Conservation (phyloP, 2,797 vertebrate species). For the Eptatretus atami region DNA sequence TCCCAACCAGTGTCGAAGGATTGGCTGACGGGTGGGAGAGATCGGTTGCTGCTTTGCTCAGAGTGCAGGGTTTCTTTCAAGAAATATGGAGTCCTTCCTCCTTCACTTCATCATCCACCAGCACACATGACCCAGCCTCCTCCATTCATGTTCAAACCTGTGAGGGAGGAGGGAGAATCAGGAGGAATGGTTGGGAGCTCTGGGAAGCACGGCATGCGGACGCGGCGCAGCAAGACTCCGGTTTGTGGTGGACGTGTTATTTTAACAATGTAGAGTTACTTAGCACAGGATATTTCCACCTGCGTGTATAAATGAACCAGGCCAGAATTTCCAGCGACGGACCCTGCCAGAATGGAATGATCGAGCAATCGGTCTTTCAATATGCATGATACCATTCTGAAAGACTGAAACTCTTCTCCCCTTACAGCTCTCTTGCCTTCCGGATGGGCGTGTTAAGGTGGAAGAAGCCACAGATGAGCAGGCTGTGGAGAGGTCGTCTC, state of each 20-base stretch:
- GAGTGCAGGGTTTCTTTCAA: constrained; percentile 97
- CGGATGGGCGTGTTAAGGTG: no score
- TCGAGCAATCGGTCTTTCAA: no score
- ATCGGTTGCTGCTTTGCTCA: constrained; percentile 84
- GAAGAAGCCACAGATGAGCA: no score
- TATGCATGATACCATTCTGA: no score
- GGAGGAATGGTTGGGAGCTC: constrained; percentile 37
- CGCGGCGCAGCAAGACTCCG: constrained; percentile 39
- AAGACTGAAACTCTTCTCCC: no score
- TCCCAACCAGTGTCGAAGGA: constrained; percentile 49
- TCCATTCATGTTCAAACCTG: constrained; percentile 98
- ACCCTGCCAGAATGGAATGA: no score
- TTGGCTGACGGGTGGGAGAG: constrained; percentile 98
- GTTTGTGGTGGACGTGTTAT: neutral
- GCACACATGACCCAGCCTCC: constrained; percentile 39
- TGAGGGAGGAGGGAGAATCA: constrained; percentile 53
- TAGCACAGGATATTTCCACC: no score
- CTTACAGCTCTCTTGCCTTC: no score
- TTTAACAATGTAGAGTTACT: no score
- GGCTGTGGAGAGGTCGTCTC: neutral
- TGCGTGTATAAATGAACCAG: no score
- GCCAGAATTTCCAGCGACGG: no score
- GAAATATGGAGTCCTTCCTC: constrained; percentile 94
- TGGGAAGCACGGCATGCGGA: constrained; percentile 99
- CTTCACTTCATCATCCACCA: constrained; percentile 53